Evolutionary conservation across 2,888 invertebrate genomes (phyloP).

Genomic region (Cheilosia pagana): DNA sequence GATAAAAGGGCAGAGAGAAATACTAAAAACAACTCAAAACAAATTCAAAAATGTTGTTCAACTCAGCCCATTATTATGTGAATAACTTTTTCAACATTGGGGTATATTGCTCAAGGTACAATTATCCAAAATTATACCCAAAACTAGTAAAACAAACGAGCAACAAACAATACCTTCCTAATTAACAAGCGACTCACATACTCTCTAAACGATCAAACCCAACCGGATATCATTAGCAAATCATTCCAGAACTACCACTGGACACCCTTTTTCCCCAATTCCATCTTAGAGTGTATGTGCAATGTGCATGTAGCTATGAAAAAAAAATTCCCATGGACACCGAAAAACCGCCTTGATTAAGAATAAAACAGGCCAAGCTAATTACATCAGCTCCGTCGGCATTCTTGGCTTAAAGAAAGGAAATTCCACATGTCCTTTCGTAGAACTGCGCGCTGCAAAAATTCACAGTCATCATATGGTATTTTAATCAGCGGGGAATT

Average conservation of each 20-base stretch:
- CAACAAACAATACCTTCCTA: no score
- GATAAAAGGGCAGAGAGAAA: no score
- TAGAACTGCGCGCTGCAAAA: neutral
- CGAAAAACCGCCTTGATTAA: conserved; percentile 32
- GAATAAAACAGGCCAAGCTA: conserved; percentile 7
- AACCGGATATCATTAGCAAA: conserved; percentile 3
- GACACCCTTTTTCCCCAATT: neutral
- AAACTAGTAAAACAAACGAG: no score
- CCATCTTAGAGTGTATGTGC: neutral
- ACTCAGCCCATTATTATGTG: no score
- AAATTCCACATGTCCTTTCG: conserved; percentile 25
- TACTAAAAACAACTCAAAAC: no score
- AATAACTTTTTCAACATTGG: no score
- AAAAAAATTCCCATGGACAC: conserved; percentile 12
- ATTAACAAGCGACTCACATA: no score
- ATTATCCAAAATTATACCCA: no score
- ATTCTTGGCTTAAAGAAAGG: neutral
- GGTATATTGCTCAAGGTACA: no score
- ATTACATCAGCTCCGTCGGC: conserved; percentile 35
- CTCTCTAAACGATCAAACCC: neutral
- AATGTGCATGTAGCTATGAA: neutral
- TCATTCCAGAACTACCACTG: neutral
- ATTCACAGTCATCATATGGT: conserved; percentile 25
- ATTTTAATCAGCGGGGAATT: conserved; percentile 69
- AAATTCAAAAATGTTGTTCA: no score